A percentile compares a stretch with the other conserved stretches of the same genome.
Conservation (phyloP, 2,113 vertebrate species). For the Lasiurus cinereus region DNA sequence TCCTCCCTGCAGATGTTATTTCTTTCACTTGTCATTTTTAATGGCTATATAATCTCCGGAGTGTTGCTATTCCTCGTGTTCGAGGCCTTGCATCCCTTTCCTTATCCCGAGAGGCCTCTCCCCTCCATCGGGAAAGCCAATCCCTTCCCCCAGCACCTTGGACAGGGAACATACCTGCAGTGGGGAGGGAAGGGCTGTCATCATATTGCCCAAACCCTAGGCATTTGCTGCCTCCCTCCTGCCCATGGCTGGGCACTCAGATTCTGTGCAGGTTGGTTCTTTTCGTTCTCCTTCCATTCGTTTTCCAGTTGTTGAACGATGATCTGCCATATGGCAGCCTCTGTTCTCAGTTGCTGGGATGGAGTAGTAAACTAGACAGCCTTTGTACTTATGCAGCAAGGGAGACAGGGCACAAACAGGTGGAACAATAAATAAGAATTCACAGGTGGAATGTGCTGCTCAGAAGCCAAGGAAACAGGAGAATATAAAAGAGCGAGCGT, state of each 20-base stretch:
- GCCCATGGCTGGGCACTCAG: background rate
- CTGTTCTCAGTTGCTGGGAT: background rate
- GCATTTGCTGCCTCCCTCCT: background rate
- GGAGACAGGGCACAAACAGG: background rate
- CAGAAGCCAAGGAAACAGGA: background rate
- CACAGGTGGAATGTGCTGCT: background rate
- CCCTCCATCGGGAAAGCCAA: background rate
- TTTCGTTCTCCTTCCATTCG: background rate
- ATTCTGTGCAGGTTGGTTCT: no score
- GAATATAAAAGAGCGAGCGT: background rate
- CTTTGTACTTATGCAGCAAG: background rate
- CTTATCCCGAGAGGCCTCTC: background rate
- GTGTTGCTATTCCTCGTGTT: background rate
- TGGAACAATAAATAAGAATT: background rate
- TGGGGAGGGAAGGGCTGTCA: background rate
- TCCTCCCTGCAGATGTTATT: background rate
- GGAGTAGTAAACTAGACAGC: background rate
- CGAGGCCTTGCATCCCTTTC: background rate
- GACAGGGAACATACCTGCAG: background rate
- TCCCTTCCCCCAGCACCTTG: background rate
- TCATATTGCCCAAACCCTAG: background rate
- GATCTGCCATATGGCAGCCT: background rate
- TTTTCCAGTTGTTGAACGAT: background rate
- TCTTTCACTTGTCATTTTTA: conserved; percentile 59
- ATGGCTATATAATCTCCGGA: background rate